Percentiles rank a stretch among this genome's conserved stretches.
Evolutionary conservation across 92 coral and sea anemone genomes (phyloP).

Genomic region (Heliopora coerulea): DNA sequence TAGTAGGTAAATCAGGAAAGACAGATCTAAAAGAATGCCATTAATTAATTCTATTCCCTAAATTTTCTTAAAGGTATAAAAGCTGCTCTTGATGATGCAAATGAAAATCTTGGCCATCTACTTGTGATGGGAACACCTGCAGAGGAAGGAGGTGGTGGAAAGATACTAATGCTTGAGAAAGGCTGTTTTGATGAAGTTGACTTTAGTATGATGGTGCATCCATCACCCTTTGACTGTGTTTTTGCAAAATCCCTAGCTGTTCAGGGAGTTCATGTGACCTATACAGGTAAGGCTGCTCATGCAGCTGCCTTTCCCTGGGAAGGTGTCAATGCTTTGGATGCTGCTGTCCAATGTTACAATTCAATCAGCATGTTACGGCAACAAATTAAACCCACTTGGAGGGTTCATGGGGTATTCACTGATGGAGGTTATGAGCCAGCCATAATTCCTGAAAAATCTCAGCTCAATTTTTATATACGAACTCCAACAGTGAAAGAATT

Average conservation of each 20-base stretch:
- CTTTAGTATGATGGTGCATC: constrained; percentile 93
- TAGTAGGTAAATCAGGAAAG: too few relatives aligned
- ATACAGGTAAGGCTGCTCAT: constrained; percentile 75
- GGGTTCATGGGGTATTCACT: constrained; percentile 69
- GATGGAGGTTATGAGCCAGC: constrained; percentile 85
- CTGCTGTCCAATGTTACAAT: constrained; percentile 76
- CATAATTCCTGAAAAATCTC: constrained; percentile 78
- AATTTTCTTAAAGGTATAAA: constrained; percentile 58
- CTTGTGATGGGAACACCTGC: constrained; percentile 91
- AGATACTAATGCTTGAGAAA: constrained; percentile 64
- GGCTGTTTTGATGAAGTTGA: constrained; percentile 80
- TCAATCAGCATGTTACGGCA: constrained; percentile 74
- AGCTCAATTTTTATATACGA: constrained; percentile 38
- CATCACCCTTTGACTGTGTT: constrained; percentile 57
- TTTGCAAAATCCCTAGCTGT: constrained; percentile 50
- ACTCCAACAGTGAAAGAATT: constrained; percentile 41
- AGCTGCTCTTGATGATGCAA: constrained; percentile 66
- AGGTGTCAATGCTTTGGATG: constrained; percentile 92
- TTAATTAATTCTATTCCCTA: not conserved
- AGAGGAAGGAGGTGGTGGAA: constrained; percentile 85
- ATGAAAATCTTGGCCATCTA: constrained; percentile 57
- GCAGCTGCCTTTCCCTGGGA: constrained; percentile 96
- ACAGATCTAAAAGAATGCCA: not conserved
- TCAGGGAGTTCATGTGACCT: constrained; percentile 54
- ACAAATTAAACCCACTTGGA: constrained; percentile 91